These are phyloP conservation scores for Linurgus olivaceus DNA, from an alignment of 2,797 vertebrate species.

Conservation along the genomic window DNA sequence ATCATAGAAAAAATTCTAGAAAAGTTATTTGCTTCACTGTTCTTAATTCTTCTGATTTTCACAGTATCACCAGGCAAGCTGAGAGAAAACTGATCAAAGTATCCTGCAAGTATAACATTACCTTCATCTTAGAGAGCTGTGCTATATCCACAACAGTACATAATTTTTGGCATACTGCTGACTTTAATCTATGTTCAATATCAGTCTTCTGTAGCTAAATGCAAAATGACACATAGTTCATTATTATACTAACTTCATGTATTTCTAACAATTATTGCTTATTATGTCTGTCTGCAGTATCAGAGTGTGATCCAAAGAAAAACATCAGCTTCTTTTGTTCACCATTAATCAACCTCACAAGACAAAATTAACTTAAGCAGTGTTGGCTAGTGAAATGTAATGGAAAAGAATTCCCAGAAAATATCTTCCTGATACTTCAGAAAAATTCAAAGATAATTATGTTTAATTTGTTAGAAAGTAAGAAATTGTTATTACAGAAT, in stretches of 20 bases:
- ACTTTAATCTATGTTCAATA: neutral
- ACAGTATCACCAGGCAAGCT: neutral
- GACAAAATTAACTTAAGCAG: neutral
- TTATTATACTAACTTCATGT: neutral
- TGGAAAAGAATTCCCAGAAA: neutral
- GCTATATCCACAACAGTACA: neutral
- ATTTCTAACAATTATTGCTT: neutral
- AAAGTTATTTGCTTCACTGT: neutral
- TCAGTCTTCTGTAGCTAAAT: neutral
- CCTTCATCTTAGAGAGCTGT: neutral
- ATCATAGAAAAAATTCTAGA: neutral
- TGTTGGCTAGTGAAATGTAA: neutral
- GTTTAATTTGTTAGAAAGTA: neutral
- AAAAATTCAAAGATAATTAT: neutral
- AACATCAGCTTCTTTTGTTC: neutral
- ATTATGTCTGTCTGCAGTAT: neutral
- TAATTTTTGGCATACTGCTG: neutral
- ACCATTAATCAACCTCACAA: neutral
- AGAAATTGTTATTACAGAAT: neutral
- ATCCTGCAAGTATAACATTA: neutral
- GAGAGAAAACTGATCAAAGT: neutral
- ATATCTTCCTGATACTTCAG: neutral
- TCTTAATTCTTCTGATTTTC: neutral
- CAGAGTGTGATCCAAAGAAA: neutral
- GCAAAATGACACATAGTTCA: neutral